These are phyloP conservation scores for Caretta caretta DNA, from an alignment of 2,113 vertebrate genomes.

Conservation along the genomic window DNA sequence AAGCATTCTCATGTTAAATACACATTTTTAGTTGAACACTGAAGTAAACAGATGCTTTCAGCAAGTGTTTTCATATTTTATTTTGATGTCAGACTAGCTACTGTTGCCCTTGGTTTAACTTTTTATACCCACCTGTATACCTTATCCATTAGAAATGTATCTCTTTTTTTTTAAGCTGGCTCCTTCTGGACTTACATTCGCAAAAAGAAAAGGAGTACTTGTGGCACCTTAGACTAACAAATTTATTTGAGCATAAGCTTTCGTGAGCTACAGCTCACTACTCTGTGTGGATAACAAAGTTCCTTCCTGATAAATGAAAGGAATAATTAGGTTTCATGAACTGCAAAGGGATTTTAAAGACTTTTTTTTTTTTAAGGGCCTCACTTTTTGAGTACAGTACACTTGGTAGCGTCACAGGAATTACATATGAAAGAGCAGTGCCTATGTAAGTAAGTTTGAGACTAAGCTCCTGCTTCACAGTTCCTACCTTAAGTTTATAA, in stretches of 20 bases:
- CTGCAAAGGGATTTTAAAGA: background rate
- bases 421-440: background rate
- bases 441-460: accelerated
- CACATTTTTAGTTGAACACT: conserved; percentile 35
- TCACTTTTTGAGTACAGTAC: background rate
- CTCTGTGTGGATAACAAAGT: background rate
- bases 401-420: background rate
- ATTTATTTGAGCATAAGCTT: too few relatives aligned
- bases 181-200: background rate
- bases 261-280: background rate
- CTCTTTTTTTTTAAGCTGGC: background rate
- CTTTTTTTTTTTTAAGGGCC: background rate
- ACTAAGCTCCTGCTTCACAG: too few relatives aligned
- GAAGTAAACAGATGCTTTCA: conserved; percentile 45
- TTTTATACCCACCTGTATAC: background rate
- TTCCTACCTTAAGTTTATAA: background rate
- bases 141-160: background rate
- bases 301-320: background rate
- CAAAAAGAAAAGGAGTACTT: too few relatives aligned
- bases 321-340: background rate
- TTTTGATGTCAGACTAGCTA: conserved; percentile 4
- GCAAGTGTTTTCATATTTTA: background rate
- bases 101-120: background rate
- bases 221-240: too few relatives aligned
- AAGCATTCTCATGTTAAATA: conserved; percentile 46